phyloP scores from a whole-genome alignment of 2,797 vertebrate genomes.

The Phataginus tetradactyla region DNA sequence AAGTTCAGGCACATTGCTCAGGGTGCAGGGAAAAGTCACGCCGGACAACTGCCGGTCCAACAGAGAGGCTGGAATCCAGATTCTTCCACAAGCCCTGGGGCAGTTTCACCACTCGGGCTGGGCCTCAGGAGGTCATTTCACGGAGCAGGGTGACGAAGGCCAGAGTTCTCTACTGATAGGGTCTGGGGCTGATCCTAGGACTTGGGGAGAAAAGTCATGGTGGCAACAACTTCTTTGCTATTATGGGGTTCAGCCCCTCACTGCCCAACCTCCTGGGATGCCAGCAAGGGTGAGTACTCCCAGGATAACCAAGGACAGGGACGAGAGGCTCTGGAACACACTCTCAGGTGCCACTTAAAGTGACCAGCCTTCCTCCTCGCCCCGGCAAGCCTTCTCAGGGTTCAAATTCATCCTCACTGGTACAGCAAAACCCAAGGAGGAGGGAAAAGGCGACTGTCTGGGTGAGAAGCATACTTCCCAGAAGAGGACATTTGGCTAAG shows the following conservation, averaged over 20 bases:
- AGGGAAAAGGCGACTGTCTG: not conserved
- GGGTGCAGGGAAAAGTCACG: not conserved
- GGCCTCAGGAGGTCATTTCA: not conserved
- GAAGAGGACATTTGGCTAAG: slow-evolving; percentile 72
- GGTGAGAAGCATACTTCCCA: slow-evolving; percentile 40
- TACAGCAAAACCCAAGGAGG: not conserved
- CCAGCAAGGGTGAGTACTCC: too few species aligned
- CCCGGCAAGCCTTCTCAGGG: accelerated
- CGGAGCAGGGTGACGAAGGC: not conserved
- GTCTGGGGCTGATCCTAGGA: not conserved
- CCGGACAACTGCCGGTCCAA: not conserved
- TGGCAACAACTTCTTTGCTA: not conserved
- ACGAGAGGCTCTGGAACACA: not conserved
- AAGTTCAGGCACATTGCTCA: not conserved
- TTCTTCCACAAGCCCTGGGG: not conserved
- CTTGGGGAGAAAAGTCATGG: not conserved
- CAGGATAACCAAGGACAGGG: not conserved
- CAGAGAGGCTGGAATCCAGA: not conserved
- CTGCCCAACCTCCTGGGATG: accelerated
- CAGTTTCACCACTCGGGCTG: accelerated
- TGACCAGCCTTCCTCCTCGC: not conserved
- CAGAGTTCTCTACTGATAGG: not conserved
- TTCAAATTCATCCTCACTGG: not conserved
- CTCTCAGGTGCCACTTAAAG: not conserved
- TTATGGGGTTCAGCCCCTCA: too few species aligned